phyloP scores from a whole-genome alignment of 2,797 vertebrate genomes.

The Poliocrania exsul region DNA sequence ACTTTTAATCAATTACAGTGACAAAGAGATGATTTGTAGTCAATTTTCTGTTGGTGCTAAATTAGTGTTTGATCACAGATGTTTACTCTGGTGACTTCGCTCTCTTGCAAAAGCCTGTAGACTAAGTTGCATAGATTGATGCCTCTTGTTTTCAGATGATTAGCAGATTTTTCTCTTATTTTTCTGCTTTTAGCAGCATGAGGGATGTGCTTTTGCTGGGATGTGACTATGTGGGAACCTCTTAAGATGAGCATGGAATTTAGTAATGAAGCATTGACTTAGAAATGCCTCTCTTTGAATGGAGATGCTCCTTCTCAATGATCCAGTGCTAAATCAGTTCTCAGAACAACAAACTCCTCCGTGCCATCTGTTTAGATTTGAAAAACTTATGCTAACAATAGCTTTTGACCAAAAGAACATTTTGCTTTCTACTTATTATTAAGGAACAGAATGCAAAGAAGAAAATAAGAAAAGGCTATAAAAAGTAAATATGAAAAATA shows the following conservation, averaged over 20 bases:
- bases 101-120: conserved; percentile 50
- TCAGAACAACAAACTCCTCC: conserved; percentile 4
- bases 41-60: conserved; percentile 85
- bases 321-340: background rate
- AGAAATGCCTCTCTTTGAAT: background rate
- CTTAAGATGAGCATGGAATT: conserved; percentile 7
- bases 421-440: conserved; percentile 14
- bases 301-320: conserved; percentile 6
- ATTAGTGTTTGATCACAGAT: conserved; percentile 78
- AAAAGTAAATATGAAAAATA: conserved; percentile 23
- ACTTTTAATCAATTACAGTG: conserved; percentile 93
- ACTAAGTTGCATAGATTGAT: conserved; percentile 28
- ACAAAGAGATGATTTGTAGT: conserved; percentile 93
- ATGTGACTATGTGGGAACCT: background rate
- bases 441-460: background rate
- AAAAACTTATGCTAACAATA: conserved; percentile 37
- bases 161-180: conserved; percentile 29
- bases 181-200: conserved; percentile 1
- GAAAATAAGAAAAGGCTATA: background rate
- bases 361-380: conserved; percentile 32
- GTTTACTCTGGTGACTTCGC: conserved; percentile 67
- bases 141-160: conserved; percentile 44
- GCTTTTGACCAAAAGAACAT: conserved; percentile 35
- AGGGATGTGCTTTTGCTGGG: background rate
- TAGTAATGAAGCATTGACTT: conserved; percentile 1